Percentiles rank a stretch among this genome's conserved stretches.
Conservation (phyloP, 2,797 vertebrate species). For the Catharus ustulatus region DNA sequence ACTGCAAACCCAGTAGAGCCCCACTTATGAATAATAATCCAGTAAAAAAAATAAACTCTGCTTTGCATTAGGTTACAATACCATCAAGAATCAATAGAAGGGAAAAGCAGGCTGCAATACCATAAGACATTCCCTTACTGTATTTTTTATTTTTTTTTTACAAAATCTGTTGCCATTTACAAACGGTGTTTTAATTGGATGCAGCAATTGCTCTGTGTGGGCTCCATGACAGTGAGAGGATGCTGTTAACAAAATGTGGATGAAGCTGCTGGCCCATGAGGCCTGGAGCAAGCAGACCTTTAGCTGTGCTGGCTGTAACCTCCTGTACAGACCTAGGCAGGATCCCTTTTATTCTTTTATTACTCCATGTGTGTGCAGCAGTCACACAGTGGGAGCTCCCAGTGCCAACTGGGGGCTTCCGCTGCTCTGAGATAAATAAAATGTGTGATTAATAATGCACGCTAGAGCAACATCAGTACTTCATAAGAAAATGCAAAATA, state of each 20-base stretch:
- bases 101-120: background rate
- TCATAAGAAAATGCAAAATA: background rate
- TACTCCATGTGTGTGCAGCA: background rate
- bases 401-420: background rate
- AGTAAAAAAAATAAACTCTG: background rate
- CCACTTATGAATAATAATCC: accelerated
- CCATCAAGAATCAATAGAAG: background rate
- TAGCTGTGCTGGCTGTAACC: background rate
- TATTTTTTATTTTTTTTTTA: background rate
- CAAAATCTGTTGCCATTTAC: background rate
- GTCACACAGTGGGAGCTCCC: background rate
- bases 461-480: background rate
- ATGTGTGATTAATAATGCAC: slow-evolving; percentile 51
- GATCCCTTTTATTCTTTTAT: background rate
- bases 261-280: background rate
- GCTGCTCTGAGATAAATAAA: slow-evolving; percentile 4
- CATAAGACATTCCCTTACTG: background rate
- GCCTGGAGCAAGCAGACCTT: background rate
- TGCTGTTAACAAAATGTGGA: background rate
- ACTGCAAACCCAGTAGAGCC: background rate
- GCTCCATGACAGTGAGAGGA: background rate
- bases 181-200: background rate
- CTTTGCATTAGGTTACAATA: background rate
- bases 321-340: background rate
- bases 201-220: background rate